Percentiles rank a stretch among this genome's conserved stretches.
Evolutionary conservation across 2,797 vertebrate genomes (phyloP).

Genomic region (Sylvilagus floridanus): DNA sequence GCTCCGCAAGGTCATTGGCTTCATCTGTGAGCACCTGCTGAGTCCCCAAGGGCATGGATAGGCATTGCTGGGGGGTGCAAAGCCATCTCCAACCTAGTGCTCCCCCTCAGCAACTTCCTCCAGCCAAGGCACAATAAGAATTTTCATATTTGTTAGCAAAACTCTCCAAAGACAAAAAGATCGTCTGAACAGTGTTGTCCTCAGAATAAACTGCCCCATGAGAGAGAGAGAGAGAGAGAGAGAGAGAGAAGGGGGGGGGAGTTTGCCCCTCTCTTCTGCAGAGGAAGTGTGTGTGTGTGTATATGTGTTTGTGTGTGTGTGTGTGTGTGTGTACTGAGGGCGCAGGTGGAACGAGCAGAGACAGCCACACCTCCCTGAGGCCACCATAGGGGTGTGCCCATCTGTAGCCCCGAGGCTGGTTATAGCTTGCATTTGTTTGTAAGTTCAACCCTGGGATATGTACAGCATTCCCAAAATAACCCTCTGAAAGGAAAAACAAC

Average conservation of each 20-base stretch:
- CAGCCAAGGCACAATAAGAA: background rate
- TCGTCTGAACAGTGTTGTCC: background rate
- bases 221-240: background rate
- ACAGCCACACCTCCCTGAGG: background rate
- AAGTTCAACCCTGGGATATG: conserved; percentile 47
- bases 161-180: background rate
- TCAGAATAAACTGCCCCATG: background rate
- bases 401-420: background rate
- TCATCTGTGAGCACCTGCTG: background rate
- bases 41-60: background rate
- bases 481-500: conserved; percentile 34
- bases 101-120: background rate
- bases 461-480: conserved; percentile 31
- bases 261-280: background rate
- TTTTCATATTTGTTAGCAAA: background rate
- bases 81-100: background rate
- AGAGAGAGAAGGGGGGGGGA: no score
- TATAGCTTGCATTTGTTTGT: conserved; percentile 13
- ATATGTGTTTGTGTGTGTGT: background rate
- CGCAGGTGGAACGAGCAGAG: background rate
- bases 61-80: background rate
- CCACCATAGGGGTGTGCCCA: background rate
- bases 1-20: background rate
- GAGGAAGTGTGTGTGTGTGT: background rate
- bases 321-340: background rate